Conservation (phyloP, 2,797 vertebrate species). For the Danio jaintianensis region DNA sequence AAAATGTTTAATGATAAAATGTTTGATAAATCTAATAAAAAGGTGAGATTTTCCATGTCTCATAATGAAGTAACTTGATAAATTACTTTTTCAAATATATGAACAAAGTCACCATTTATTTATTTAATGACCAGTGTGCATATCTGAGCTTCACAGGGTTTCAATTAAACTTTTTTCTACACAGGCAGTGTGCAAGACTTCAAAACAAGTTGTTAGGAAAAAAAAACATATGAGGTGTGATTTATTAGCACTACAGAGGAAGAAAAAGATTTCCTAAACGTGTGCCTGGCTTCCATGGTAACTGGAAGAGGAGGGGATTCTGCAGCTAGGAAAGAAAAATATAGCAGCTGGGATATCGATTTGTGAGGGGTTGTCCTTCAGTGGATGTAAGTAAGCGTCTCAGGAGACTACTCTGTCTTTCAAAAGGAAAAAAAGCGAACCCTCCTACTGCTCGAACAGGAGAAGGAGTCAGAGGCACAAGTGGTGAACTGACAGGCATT, state of each 20-base stretch:
- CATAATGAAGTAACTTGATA: neutral
- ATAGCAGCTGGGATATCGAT: constrained; percentile 73
- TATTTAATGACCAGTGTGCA: neutral
- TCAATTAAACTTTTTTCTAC: constrained; percentile 7
- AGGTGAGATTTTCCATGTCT: neutral
- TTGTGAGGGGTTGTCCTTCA: constrained; percentile 58
- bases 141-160: neutral
- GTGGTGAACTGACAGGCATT: constrained; percentile 54
- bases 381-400: constrained; percentile 47
- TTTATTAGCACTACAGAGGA: constrained; percentile 38
- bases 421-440: constrained; percentile 42
- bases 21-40: constrained; percentile 12
- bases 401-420: constrained; percentile 48
- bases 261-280: constrained; percentile 55
- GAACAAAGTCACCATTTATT: neutral
- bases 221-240: neutral
- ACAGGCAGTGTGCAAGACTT: constrained; percentile 6
- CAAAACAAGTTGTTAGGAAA: constrained; percentile 20
- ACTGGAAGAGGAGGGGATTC: constrained; percentile 11
- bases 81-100: neutral
- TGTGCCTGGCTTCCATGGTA: constrained; percentile 61
- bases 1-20: too few relatives aligned
- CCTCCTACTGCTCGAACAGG: constrained; percentile 50
- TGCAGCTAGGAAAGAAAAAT: constrained; percentile 45
- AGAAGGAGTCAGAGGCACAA: constrained; percentile 64